Conservation (phyloP, 2,113 vertebrate genomes). For the Corythaixoides concolor region DNA sequence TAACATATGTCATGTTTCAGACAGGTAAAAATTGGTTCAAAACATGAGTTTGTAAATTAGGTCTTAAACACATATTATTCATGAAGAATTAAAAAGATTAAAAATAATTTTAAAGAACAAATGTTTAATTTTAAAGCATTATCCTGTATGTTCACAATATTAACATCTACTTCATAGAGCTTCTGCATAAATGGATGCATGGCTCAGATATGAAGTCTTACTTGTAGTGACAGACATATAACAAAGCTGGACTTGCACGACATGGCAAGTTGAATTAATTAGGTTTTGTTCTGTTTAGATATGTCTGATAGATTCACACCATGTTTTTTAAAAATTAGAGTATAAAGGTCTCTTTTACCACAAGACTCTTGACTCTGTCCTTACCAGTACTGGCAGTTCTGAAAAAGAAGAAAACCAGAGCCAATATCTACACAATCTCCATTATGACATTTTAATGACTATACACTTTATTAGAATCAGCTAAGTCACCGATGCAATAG, state of each 20-base stretch:
- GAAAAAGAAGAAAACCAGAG: neutral
- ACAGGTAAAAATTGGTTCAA: neutral
- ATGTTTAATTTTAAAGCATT: neutral
- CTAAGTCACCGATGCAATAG: neutral
- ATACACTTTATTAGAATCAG: neutral
- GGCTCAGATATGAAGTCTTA: neutral
- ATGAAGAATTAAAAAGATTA: neutral
- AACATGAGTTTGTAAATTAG: neutral
- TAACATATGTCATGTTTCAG: neutral
- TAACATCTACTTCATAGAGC: neutral
- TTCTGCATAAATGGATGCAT: neutral
- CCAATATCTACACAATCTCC: neutral
- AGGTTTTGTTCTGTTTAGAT: neutral
- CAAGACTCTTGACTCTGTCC: neutral
- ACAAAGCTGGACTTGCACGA: neutral
- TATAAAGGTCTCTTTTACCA: neutral
- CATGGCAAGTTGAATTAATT: neutral
- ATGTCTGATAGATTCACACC: neutral
- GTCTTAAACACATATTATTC: neutral
- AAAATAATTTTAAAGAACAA: neutral
- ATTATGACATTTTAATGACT: neutral
- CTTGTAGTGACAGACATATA: neutral
- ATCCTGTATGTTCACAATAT: neutral
- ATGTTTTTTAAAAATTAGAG: neutral
- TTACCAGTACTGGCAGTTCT: neutral